A percentile compares a stretch with the other conserved stretches of the same genome.
These are phyloP conservation scores for Rhynchomys soricoides DNA, from an alignment of 2,113 vertebrate species.

Conservation along the genomic window DNA sequence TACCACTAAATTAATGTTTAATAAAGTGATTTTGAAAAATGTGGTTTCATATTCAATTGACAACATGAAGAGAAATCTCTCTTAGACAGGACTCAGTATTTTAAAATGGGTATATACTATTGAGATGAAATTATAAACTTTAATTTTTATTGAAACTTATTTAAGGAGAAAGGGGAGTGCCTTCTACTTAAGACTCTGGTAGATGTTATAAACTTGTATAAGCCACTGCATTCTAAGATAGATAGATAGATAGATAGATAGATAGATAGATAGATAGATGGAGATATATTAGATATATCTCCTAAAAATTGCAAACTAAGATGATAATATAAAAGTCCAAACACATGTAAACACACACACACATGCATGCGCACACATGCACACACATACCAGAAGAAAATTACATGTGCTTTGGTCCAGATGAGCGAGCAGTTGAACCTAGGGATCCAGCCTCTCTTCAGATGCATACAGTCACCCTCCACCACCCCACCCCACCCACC, in stretches of 20 bases:
- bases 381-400: not conserved
- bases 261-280: not conserved
- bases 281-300: too few species aligned
- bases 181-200: not conserved
- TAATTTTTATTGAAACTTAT: constrained; percentile 40
- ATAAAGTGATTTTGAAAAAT: not conserved
- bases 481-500: not conserved
- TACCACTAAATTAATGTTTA: constrained; percentile 9
- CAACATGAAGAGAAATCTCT: not conserved
- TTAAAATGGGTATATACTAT: not conserved
- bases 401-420: not conserved
- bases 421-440: not conserved
- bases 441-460: not conserved
- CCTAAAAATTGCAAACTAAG: not conserved
- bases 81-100: not conserved
- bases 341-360: too few species aligned
- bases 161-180: not conserved
- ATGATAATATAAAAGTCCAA: not conserved
- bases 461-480: too few species aligned
- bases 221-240: not conserved
- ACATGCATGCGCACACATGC: not conserved
- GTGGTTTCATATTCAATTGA: not conserved
- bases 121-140: constrained; percentile 4
- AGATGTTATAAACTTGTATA: too few species aligned
- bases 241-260: not conserved